These are phyloP conservation scores for Barnardius zonarius DNA, from an alignment of 2,113 vertebrate species.

Conservation along the genomic window DNA sequence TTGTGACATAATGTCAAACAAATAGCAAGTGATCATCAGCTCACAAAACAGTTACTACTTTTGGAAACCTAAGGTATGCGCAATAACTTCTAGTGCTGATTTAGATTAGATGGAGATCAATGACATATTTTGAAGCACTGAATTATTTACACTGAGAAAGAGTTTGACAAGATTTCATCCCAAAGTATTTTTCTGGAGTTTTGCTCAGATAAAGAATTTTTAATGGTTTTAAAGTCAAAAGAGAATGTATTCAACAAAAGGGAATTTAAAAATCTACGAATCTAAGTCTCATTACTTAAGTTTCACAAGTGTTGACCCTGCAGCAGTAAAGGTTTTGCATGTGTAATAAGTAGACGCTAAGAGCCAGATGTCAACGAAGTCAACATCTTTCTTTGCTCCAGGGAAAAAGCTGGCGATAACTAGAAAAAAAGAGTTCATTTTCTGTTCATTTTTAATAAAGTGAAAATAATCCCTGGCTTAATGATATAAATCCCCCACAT, in stretches of 20 bases:
- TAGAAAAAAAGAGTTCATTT: background rate
- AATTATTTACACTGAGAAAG: background rate
- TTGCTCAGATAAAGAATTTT: background rate
- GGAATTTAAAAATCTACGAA: background rate
- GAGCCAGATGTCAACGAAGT: conserved; percentile 16
- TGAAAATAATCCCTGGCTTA: background rate
- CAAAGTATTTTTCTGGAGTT: background rate
- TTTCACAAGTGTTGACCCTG: background rate
- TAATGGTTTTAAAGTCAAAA: background rate
- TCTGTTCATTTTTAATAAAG: background rate
- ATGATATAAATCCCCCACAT: background rate
- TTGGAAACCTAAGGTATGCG: background rate
- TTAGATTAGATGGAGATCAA: background rate
- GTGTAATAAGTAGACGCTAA: conserved; percentile 7
- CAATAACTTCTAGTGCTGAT: background rate
- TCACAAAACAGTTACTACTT: background rate
- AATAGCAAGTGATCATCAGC: background rate
- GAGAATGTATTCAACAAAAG: background rate
- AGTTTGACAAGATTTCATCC: background rate
- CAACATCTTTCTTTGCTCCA: background rate
- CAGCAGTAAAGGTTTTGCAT: background rate
- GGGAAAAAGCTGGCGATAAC: background rate
- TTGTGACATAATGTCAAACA: background rate
- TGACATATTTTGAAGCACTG: background rate
- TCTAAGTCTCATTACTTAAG: background rate